These are phyloP conservation scores for Onychostruthus taczanowskii DNA, from an alignment of 2,113 vertebrate species.

Conservation along the genomic window DNA sequence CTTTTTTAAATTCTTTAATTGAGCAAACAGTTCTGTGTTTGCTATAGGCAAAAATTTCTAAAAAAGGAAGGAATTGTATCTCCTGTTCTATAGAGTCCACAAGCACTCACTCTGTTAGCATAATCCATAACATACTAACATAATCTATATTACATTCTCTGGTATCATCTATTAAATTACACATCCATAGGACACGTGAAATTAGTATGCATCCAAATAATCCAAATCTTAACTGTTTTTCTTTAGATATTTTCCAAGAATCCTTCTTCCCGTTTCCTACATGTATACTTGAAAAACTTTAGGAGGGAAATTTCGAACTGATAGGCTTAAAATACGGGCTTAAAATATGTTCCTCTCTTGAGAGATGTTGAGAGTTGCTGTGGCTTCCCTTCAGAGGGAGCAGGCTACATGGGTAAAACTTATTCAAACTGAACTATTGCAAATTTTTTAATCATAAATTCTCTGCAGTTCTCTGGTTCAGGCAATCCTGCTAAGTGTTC, in stretches of 20 bases:
- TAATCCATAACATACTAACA: constrained; percentile 19
- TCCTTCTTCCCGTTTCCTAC: background rate
- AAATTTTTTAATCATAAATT: background rate
- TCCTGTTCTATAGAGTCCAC: background rate
- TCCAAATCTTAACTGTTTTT: background rate
- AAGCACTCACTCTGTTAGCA: background rate
- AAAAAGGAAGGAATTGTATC: background rate
- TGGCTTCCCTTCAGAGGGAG: background rate
- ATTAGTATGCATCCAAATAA: background rate
- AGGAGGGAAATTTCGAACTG: background rate
- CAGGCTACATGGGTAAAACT: background rate
- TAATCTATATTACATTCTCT: constrained; percentile 6
- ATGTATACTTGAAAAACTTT: background rate
- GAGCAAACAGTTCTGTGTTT: background rate
- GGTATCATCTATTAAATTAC: background rate
- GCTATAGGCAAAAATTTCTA: background rate
- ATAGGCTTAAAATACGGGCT: background rate
- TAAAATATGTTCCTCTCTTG: background rate
- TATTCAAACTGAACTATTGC: background rate
- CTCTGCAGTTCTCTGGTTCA: background rate
- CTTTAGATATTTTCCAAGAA: background rate
- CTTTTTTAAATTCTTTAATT: background rate
- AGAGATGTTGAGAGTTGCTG: background rate
- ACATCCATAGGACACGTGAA: background rate
- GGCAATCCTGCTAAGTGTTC: background rate